Base-by-base conservation (phyloP, 2,797 vertebrate genomes). In the Lerista edwardsae region DNA sequence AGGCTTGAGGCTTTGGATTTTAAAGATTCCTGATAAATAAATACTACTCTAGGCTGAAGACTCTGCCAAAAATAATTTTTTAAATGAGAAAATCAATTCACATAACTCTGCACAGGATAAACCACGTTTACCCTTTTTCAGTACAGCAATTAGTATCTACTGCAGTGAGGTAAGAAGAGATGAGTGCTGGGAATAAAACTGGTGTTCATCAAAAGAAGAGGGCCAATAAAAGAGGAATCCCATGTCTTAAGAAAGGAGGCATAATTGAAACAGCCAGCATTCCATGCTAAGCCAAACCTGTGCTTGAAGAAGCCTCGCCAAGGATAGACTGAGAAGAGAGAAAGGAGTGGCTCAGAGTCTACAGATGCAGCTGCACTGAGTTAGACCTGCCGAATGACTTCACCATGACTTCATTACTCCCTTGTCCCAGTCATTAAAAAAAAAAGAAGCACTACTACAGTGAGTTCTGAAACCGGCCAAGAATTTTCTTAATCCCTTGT, bases 311-410 rank as follows among this genome's bases (percentile, higher is more conserved):
- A 23, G 0, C 0, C 23, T 0, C 29, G 1, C 12, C 19, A 0
- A 0, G 0, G 4, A 5, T 0, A 9, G 39, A 0, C 14, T 0
- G 69, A 2, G 0, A 3, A 6, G 64, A 0, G 0, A 51, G 75
- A 4, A 47, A 0, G 41, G 0, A 51, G 21, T 73, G 3, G 36
- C 65, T 76, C 15, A 0, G 12, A 3, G 51, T 2, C 51, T 67
- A 0, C 27, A 34, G 2, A 75, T 4, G 23, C 23, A 55, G 47
- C 17, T n/a, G 55, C 34, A 72, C 6, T 59, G 4, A 57, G 29
- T 55, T 82, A 55, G 12, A 0, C 57, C 82, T 79, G 59, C 81
- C 73, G 29, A 69, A 82, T 15, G 73, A 31, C 62, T 84, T 84
- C 79, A 36, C 27, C 17, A 31, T 81, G 65, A 2, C 36, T 75